These are phyloP conservation scores for Cryptomyrus ogoouensis DNA, from an alignment of 2,113 vertebrate species.

Conservation along the genomic window DNA sequence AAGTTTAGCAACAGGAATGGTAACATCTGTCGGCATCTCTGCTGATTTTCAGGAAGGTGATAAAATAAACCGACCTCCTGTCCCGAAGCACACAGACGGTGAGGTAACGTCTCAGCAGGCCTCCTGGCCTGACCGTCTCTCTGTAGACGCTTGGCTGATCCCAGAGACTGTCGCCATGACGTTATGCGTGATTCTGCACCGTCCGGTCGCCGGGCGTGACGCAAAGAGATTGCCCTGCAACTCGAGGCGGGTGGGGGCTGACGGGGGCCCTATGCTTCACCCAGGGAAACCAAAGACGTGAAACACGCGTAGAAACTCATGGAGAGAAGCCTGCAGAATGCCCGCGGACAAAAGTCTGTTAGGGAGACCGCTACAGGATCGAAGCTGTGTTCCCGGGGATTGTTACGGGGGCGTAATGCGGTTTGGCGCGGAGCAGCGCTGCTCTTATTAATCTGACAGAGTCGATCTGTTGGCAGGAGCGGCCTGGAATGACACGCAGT, in stretches of 20 bases:
- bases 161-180: background rate
- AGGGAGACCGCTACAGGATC: conserved; percentile 8
- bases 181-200: background rate
- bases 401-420: conserved; percentile 28
- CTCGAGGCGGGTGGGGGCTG: background rate
- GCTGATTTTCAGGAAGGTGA: background rate
- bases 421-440: conserved; percentile 32
- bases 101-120: background rate
- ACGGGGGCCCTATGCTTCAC: background rate
- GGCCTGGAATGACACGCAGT: background rate
- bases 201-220: background rate
- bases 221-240: background rate
- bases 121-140: background rate
- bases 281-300: background rate
- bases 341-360: background rate
- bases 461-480: conserved; percentile 33
- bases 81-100: background rate
- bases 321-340: background rate
- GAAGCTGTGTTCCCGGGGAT: conserved; percentile 31
- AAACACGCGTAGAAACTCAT: background rate
- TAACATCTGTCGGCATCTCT: background rate
- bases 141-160: background rate
- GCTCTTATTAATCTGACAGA: conserved; percentile 43
- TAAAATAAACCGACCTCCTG: background rate
- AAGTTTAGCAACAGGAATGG: background rate